These are phyloP conservation scores for Oreochromis grahami DNA, from an alignment of 2,797 vertebrate species.

Conservation along the genomic window DNA sequence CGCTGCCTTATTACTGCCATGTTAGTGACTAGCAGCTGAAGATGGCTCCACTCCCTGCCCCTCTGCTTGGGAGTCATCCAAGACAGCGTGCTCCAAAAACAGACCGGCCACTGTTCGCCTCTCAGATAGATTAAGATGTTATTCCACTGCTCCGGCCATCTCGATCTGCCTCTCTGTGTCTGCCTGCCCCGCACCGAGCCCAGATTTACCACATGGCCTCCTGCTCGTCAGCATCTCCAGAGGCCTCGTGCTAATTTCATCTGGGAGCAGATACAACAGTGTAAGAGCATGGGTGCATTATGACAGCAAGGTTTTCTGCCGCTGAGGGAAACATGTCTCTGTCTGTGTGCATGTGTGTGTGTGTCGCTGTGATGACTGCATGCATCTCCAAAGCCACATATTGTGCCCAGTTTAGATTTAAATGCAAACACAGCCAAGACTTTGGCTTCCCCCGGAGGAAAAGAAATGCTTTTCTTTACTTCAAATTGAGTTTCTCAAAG, in stretches of 20 bases:
- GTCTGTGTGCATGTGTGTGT: background rate
- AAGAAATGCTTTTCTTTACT: constrained; percentile 68
- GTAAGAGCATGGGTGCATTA: constrained; percentile 36
- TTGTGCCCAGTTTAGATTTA: constrained; percentile 70
- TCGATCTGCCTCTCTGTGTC: constrained; percentile 35
- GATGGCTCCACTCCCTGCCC: constrained; percentile 71
- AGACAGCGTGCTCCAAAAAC: constrained; percentile 73
- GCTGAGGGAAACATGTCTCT: constrained; percentile 20
- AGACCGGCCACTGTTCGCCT: constrained; percentile 70
- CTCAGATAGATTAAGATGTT: constrained; percentile 71
- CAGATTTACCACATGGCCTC: constrained; percentile 35
- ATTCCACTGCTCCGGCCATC: constrained; percentile 60
- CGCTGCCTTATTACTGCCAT: constrained; percentile 73
- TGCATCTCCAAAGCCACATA: constrained; percentile 55
- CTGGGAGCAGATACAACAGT: constrained; percentile 49
- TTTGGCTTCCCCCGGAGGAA: constrained; percentile 55
- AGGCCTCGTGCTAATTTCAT: constrained; percentile 53
- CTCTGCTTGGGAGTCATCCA: constrained; percentile 72
- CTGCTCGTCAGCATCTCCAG: constrained; percentile 25
- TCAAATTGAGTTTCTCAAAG: constrained; percentile 77
- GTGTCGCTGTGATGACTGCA: constrained; percentile 32
- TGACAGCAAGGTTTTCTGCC: constrained; percentile 34
- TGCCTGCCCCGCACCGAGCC: background rate
- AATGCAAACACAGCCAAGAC: constrained; percentile 72
- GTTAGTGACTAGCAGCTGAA: constrained; percentile 72